Percentiles rank a stretch among this genome's conserved stretches.
Conservation (phyloP, 1,140 invertebrate species). For the Drosophila repleta region DNA sequence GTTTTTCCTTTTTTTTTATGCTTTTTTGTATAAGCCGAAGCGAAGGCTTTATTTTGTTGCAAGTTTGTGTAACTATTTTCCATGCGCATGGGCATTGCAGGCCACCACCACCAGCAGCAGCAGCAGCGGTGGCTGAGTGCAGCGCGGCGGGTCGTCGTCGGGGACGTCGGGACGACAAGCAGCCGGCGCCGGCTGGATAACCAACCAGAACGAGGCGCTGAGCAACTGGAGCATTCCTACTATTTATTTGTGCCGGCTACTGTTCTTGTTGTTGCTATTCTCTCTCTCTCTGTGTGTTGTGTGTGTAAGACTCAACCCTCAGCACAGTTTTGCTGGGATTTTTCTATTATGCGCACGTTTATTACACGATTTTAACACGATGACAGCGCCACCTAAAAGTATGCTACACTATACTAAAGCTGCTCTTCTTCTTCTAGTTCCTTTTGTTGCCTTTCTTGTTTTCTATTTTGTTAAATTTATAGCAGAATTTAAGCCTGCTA, state of each 20-base stretch:
- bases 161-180: constrained; percentile 3
- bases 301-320: constrained; percentile 13
- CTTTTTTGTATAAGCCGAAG: constrained; percentile 43
- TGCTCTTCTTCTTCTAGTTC: neutral
- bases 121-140: constrained; percentile 26
- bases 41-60: constrained; percentile 48
- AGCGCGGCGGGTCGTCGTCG: neutral
- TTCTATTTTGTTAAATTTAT: constrained; percentile 6
- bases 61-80: constrained; percentile 81
- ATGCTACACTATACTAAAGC: constrained; percentile 40
- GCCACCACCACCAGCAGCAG: constrained; percentile 47
- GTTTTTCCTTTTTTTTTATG: constrained; percentile 15
- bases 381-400: constrained; percentile 58
- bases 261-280: neutral
- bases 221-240: constrained; percentile 77
- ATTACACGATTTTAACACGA: constrained; percentile 67
- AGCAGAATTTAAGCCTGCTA: neutral
- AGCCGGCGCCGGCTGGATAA: constrained; percentile 58
- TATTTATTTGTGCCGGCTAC: constrained; percentile 74
- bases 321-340: constrained; percentile 39
- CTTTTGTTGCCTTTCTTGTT: constrained; percentile 22
- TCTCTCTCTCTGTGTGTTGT: constrained; percentile 4
- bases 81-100: constrained; percentile 80
- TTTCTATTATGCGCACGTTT: constrained; percentile 81
- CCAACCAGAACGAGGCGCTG: constrained; percentile 74